Evolutionary conservation across 2,113 vertebrate genomes (phyloP), one percentile per base, ranked within the genome.

Genomic region (Puma concolor): DNA sequence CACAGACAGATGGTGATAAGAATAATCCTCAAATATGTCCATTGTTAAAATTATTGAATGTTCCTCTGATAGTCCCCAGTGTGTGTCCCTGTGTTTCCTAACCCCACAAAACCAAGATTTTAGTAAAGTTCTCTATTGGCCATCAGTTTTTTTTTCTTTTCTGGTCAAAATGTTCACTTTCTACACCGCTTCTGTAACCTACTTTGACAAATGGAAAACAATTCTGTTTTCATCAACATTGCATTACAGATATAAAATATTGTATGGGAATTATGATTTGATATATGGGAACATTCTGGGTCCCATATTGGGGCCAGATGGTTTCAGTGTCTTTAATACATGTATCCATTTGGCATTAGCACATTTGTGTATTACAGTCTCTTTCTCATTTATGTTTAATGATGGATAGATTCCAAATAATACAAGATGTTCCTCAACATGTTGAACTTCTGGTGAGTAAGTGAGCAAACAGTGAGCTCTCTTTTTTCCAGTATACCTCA

Each of bases 271-370:
- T 97, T 98, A 96, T 87, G 98, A 97, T 97, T 98, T 99, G 98
- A 99, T 98, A 99, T 99, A 98, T 98, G 67, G 95, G 96, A 94
- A 96, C 97, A 98, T 98, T 98, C 98, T 98, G 88, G 15, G 41
- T 97, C 96, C 98, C 98, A 98, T 98, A 98, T 97, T 98, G 98
- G 97, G 98, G 98, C 98, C 98, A 99, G 99, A 99, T 99, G 98
- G 98, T 98, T 98, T 97, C 85, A 98, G 69, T 96, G 97, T 97
- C 95, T 97, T 98, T 97, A 98, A 98, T 99, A 98, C 98, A 98
- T 97, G 96, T 93, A 97, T 97, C 96, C 98, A 96, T 98, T 98
- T 98, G 98, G 96, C 98, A 98, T 98, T 98, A 98, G 81, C 85
- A 98, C 93, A 98, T 98, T 98, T 98, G 96, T 97, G 81, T 97